Evolutionary conservation across 2,113 vertebrate species (phyloP), one percentile per base, ranked within the genome.

Genomic region (Verasper variegatus): DNA sequence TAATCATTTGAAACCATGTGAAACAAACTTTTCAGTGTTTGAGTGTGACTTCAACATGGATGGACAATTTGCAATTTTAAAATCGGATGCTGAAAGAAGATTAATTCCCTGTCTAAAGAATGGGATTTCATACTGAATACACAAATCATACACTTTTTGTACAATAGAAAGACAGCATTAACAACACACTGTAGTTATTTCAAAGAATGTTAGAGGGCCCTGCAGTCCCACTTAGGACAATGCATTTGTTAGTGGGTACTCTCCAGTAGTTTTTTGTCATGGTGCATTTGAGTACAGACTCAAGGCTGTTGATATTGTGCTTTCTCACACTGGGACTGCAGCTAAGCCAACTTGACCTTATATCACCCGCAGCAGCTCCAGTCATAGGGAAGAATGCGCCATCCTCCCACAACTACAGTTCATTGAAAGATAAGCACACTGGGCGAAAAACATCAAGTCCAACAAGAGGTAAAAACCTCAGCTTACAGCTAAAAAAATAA

Each of bases 261-360:
- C 31, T 31, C 5, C 6, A 31, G 31, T 58, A 0, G 49, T 66
- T 74, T 47, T 17, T 52, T 31, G 37, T 8, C 21, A 9, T 58
- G 23, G 47, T 26, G 42, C 64, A 21, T 78, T 78, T 55, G 42
- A 74, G 62, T 27, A 65, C 68, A 70, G 21, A 23, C 37, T 76
- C 58, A 68, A 67, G 68, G 85, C 37, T 81, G 60, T 23, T 61
- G 24, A 69, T 68, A 3, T 57, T 74, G 51, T 54, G 37, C 45
- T 81, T 49, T 65, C 21, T 61, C 58, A 62, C 47, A 68, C 26
- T 57, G 13, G 10, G 57, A 18, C 21, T n/a, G 27, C 42, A 47
- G 15, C 8, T 1, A 27, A 47, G 54, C 70, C 70, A 81, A 12
- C 21, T 20, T 62, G 54, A 74, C 73, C 73, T 78, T 15, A 80